These are phyloP conservation scores for Saccostrea echinata DNA, from an alignment of 1,140 invertebrate species.

Conservation along the genomic window DNA sequence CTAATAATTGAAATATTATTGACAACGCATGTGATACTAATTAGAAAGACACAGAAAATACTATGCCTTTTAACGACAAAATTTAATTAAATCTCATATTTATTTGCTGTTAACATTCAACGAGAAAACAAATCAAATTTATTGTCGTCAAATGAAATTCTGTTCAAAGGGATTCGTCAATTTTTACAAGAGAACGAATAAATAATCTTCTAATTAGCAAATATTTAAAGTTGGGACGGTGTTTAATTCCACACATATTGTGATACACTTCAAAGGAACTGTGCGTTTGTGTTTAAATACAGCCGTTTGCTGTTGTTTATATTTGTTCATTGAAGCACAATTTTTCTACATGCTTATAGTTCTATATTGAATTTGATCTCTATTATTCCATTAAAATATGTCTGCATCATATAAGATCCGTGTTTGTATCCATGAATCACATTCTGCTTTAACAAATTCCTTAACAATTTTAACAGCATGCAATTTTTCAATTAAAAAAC, in stretches of 20 bases:
- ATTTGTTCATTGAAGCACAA: background rate
- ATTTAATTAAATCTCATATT: background rate
- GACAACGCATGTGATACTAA: too few relatives aligned
- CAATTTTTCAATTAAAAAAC: too few relatives aligned
- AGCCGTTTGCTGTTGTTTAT: background rate
- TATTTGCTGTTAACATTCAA: background rate
- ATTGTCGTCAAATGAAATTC: background rate
- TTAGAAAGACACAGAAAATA: too few relatives aligned
- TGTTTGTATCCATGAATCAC: too few relatives aligned
- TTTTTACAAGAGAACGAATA: background rate
- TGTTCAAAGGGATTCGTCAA: background rate
- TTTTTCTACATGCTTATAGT: background rate
- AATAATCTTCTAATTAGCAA: slow-evolving; percentile 1
- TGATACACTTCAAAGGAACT: background rate
- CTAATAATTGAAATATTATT: too few relatives aligned
- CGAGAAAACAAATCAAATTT: background rate
- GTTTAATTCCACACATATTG: background rate
- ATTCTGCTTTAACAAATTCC: too few relatives aligned
- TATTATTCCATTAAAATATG: too few relatives aligned
- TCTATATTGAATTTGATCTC: too few relatives aligned
- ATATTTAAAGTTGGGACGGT: background rate
- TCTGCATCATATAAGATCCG: too few relatives aligned
- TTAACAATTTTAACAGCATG: too few relatives aligned
- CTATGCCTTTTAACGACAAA: too few relatives aligned
- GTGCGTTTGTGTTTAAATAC: background rate